Percentiles rank a stretch among this genome's conserved stretches.
Conservation (phyloP, 1,140 invertebrate genomes). For the Heliconius eleuchia region DNA sequence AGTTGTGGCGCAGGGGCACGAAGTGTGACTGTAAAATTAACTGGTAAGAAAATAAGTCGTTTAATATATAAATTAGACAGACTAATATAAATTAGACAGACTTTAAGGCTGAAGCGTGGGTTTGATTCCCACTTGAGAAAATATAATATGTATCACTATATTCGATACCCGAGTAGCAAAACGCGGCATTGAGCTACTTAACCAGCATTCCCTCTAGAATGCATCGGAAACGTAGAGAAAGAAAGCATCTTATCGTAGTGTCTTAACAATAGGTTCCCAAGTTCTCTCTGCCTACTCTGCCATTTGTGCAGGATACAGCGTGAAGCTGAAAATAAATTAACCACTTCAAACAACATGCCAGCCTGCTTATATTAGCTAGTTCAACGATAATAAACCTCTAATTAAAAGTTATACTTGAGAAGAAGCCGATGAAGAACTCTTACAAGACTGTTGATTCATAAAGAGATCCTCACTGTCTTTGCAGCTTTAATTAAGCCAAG, state of each 20-base stretch:
- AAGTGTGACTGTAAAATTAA: no score
- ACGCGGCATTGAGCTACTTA: not conserved
- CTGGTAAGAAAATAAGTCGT: no score
- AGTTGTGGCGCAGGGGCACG: no score
- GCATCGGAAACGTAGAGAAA: no score
- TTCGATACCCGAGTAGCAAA: no score
- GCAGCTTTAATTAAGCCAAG: slow-evolving; percentile 23
- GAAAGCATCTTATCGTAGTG: not conserved
- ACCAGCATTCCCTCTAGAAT: not conserved
- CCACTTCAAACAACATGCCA: not conserved
- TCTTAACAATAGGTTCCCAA: not conserved
- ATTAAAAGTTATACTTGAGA: slow-evolving; percentile 4
- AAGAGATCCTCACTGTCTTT: not conserved
- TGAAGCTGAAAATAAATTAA: not conserved
- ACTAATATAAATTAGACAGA: no score
- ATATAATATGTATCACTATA: no score
- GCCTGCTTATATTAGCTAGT: not conserved
- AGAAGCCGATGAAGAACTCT: slow-evolving; percentile 1
- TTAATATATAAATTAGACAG: no score
- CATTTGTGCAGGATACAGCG: not conserved
- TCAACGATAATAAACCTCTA: not conserved
- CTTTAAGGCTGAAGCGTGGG: not conserved
- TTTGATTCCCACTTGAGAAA: no score
- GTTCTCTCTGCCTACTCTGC: no score
- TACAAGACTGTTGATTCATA: slow-evolving; percentile 2